Evolutionary conservation across 2,113 vertebrate genomes (phyloP).

Genomic region (Peromyscus polionotus): DNA sequence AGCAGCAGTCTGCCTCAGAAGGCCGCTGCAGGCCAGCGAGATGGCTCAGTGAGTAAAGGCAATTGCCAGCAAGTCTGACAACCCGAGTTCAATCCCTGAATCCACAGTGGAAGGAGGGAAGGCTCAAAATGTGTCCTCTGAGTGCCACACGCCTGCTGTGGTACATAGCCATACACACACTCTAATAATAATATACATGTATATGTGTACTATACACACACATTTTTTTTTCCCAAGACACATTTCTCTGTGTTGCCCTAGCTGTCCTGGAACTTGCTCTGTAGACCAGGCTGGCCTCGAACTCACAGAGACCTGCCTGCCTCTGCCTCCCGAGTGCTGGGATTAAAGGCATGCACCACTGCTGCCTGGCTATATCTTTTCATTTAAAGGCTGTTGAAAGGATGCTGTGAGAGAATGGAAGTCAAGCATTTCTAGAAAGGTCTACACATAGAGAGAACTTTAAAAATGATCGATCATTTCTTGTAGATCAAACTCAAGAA

Average conservation of each 20-base stretch:
- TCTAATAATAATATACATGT: neutral
- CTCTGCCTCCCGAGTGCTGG: neutral
- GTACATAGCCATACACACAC: neutral
- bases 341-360: neutral
- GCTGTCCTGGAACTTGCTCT: neutral
- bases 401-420: conserved; percentile 5
- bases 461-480: neutral
- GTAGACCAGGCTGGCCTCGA: neutral
- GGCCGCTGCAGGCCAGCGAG: neutral
- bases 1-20: neutral
- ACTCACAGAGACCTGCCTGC: neutral
- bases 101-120: neutral
- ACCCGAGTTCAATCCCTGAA: neutral
- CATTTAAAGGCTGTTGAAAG: neutral
- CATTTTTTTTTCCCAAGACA: neutral
- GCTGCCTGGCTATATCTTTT: neutral
- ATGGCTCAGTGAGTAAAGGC: neutral
- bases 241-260: neutral
- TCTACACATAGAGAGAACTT: neutral
- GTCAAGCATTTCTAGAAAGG: neutral
- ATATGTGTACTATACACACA: neutral
- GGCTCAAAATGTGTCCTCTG: neutral
- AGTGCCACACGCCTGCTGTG: neutral
- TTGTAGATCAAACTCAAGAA: neutral
- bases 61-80: neutral